Evolutionary conservation across 2,888 invertebrate genomes (phyloP), one percentile per base, ranked within the genome.

Genomic region (Pammene aurita): DNA sequence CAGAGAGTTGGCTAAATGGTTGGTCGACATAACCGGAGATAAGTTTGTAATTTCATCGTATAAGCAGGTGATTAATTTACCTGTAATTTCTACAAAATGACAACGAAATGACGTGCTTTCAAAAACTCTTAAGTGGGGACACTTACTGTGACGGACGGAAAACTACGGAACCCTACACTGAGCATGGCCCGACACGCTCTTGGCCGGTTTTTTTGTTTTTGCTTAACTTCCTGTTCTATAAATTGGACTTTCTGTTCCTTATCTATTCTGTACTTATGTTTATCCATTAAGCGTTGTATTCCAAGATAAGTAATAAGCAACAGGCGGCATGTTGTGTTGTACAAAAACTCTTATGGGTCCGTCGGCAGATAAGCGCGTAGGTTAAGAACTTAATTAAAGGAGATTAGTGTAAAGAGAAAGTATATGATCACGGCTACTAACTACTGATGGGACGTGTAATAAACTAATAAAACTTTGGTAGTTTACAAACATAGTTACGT

Each of bases 321-420:
- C 13, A 38, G 50, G 44, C 66, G 66, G 66, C 34, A 41, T 41
- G 65, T 66, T 50, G 48, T 66, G 66, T 66, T 34, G 50, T 57
- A 66, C 66, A 66, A 58, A n/a, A 66, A 50, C 26, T 50, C 50
- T 57, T 57, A 41, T 18, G 9, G 35, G 9, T 52, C 18, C 18
- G 52, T 41, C 42, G 38, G 52, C 48, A 62, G 50, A 62, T 62
- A 62, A 62, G 26, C 62, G 13, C 18, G 13, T 50, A 10, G n/a
- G 58, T 34, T 50, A 62, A 26, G 62, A 41, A 62, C 52, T 62
- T 50, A 50, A 62, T 62, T 62, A 62, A 52, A 42, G 38, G 5
- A 41, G 61, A 61, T 61, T 11, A 48, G 61, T 18, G 52, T 62
- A 62, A 62, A 62, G 62, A 52, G 62, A 62, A 62, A 62, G 62